A percentile compares a stretch with the other conserved stretches of the same genome.
Evolutionary conservation across 2,888 invertebrate species (phyloP).

Genomic region (Drosophila limbata): DNA sequence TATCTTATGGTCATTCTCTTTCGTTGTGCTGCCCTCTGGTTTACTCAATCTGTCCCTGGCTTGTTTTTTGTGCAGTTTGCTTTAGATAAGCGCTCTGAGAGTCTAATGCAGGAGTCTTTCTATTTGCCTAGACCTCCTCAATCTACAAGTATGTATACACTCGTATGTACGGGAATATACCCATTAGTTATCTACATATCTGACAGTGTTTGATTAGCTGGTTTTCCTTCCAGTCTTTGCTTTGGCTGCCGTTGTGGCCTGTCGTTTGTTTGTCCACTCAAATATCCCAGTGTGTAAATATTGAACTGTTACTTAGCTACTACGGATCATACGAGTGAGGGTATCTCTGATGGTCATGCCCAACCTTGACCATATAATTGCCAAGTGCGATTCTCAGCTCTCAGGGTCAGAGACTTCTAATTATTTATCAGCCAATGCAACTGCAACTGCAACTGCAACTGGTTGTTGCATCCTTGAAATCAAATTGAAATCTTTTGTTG

Average conservation of each 20-base stretch:
- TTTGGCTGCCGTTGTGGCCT: slow-evolving; percentile 50
- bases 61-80: slow-evolving; percentile 32
- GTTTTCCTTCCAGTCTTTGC: slow-evolving; percentile 45
- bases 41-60: not conserved
- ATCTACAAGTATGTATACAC: not conserved
- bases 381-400: slow-evolving; percentile 32
- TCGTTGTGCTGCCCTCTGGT: not conserved
- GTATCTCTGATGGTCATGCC: slow-evolving; percentile 41
- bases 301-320: slow-evolving; percentile 49
- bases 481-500: slow-evolving; percentile 64
- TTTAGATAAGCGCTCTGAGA: slow-evolving; percentile 52
- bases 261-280: slow-evolving; percentile 67
- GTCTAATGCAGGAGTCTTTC: slow-evolving; percentile 46
- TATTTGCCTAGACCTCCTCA: slow-evolving; percentile 51
- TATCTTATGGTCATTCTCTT: not conserved
- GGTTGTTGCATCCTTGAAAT: slow-evolving; percentile 67
- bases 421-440: slow-evolving; percentile 40
- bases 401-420: slow-evolving; percentile 65
- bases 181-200: slow-evolving; percentile 46
- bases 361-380: slow-evolving; percentile 77
- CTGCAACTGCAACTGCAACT: slow-evolving; percentile 26
- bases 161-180: not conserved
- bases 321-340: slow-evolving; percentile 10
- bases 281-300: slow-evolving; percentile 67
- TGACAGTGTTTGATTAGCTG: slow-evolving; percentile 54